Percentiles rank a stretch among this genome's conserved stretches.
phyloP scores from a whole-genome alignment of 30 jellyfish, hydroid and myxozoan genomes.

The Hydra vulgaris region DNA sequence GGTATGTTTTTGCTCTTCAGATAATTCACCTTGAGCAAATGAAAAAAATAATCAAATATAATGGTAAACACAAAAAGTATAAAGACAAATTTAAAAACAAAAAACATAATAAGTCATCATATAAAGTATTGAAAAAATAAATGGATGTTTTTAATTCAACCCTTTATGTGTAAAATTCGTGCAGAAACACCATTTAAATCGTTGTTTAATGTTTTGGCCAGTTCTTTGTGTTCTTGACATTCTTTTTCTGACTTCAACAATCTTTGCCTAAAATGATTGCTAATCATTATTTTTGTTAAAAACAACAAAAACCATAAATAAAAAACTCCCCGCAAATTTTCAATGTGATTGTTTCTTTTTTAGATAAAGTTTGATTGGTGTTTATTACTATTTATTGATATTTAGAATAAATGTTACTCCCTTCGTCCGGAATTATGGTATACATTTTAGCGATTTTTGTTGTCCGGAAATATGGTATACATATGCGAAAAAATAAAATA shows the following conservation, averaged over 20 bases:
- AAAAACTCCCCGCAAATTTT: background rate
- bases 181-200: constrained; percentile 70
- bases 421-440: no score
- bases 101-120: background rate
- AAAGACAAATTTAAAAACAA: background rate
- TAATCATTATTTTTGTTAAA: no score
- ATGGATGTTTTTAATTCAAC: constrained; percentile 6
- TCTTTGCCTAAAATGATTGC: constrained; percentile 37
- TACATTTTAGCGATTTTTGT: no score
- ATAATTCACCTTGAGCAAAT: constrained; percentile 97
- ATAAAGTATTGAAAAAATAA: background rate
- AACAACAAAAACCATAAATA: background rate
- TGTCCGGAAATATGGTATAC: no score
- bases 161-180: constrained; percentile 59
- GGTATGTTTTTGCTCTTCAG: constrained; percentile 57
- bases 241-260: constrained; percentile 39
- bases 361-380: no score
- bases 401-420: no score
- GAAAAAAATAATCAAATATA: background rate
- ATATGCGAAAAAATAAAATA: no score
- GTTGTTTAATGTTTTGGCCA: constrained; percentile 37
- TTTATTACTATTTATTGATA: no score
- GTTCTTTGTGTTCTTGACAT: constrained; percentile 45
- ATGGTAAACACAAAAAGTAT: background rate
- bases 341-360: no score